Percentiles rank a stretch among this genome's conserved stretches.
Evolutionary conservation across 1,140 invertebrate species (phyloP).

Genomic region (Eueides isabella): DNA sequence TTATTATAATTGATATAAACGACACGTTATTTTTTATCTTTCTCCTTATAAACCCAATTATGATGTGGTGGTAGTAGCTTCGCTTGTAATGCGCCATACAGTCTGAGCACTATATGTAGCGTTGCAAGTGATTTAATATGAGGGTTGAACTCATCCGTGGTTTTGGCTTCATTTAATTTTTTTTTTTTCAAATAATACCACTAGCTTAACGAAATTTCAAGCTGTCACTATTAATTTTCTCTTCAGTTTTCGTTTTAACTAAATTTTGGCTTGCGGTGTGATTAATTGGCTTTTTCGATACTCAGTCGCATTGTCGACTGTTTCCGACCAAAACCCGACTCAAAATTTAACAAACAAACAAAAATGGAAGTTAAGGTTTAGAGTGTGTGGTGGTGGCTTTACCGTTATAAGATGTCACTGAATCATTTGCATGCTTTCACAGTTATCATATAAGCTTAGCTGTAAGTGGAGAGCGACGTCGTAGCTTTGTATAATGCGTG

Average conservation of each 20-base stretch:
- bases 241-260: conserved; percentile 73
- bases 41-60: conserved; percentile 30
- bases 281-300: conserved; percentile 75
- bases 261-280: conserved; percentile 81
- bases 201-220: conserved; percentile 78
- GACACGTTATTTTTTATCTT: background rate
- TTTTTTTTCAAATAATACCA: conserved; percentile 75
- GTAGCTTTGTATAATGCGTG: conserved; percentile 65
- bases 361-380: conserved; percentile 79
- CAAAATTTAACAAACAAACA: conserved; percentile 75
- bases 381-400: conserved; percentile 82
- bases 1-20: background rate
- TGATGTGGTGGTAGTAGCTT: conserved; percentile 31
- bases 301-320: conserved; percentile 39
- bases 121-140: conserved; percentile 18
- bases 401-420: conserved; percentile 66
- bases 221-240: conserved; percentile 78
- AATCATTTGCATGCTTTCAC: conserved; percentile 79
- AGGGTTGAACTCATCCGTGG: conserved; percentile 73
- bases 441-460: conserved; percentile 74
- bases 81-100: conserved; percentile 16
- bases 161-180: conserved; percentile 80
- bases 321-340: conserved; percentile 55
- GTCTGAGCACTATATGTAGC: conserved; percentile 3
- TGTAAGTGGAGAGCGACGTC: conserved; percentile 58